Conservation (phyloP, 2,113 vertebrate genomes). For the Neogobius melanostomus region DNA sequence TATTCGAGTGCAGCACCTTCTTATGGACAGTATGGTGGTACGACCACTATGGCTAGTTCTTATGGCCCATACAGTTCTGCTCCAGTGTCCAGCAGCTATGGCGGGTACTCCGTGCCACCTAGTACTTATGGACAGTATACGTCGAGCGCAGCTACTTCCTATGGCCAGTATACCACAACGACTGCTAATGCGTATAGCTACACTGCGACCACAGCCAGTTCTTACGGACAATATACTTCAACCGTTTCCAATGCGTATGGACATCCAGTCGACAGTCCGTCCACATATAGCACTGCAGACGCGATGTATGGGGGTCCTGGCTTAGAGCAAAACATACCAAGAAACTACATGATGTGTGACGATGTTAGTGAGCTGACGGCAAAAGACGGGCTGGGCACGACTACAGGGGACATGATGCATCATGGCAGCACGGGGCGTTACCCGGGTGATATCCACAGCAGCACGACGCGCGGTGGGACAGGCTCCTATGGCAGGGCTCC, state of each 20-base stretch:
- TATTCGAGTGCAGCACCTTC: constrained; percentile 71
- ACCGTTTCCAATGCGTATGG: constrained; percentile 81
- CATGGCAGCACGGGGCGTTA: constrained; percentile 76
- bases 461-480: constrained; percentile 66
- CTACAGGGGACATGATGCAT: constrained; percentile 82
- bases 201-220: constrained; percentile 76
- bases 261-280: constrained; percentile 80
- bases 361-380: constrained; percentile 95
- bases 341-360: constrained; percentile 98
- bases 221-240: constrained; percentile 77
- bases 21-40: constrained; percentile 73
- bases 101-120: constrained; percentile 72
- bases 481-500: constrained; percentile 86
- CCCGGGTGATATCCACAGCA: constrained; percentile 66
- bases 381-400: constrained; percentile 86
- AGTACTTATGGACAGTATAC: constrained; percentile 76
- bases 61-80: constrained; percentile 75
- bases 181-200: constrained; percentile 76
- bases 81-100: constrained; percentile 71
- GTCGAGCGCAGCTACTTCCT: constrained; percentile 69
- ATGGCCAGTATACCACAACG: constrained; percentile 82
- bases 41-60: constrained; percentile 71
- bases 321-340: constrained; percentile 92
- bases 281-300: constrained; percentile 83
- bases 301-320: constrained; percentile 86